Conservation (phyloP, 1,140 invertebrate species). For the Drosophila varians region DNA sequence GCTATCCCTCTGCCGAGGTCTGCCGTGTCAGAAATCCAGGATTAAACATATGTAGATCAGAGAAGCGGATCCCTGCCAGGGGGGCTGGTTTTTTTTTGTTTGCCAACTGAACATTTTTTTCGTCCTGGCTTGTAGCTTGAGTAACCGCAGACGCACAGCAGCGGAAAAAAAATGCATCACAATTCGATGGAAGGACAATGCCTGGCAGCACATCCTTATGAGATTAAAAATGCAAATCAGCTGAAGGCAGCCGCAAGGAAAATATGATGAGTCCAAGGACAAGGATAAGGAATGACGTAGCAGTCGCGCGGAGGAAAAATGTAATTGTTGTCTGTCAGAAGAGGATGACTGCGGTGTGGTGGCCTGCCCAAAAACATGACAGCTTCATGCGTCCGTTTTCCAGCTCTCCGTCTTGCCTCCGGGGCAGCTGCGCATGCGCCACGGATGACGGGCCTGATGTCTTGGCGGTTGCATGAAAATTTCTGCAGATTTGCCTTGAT, state of each 20-base stretch:
- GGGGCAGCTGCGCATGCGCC: conserved; percentile 67
- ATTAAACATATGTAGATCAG: conserved; percentile 80
- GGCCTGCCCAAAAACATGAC: conserved; percentile 77
- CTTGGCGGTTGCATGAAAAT: conserved; percentile 59
- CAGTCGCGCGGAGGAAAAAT: conserved; percentile 51
- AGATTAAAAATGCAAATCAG: conserved; percentile 84
- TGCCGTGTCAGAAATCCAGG: conserved; percentile 75
- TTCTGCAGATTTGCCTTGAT: conserved; percentile 66
- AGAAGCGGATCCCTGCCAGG: conserved; percentile 20
- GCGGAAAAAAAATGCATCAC: conserved; percentile 41
- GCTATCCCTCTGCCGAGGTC: conserved; percentile 34
- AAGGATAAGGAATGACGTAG: conserved; percentile 44
- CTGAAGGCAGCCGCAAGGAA: conserved; percentile 62
- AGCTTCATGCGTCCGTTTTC: conserved; percentile 63
- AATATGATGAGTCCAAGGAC: conserved; percentile 63
- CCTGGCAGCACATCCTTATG: conserved; percentile 77
- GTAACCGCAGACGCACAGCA: conserved; percentile 33
- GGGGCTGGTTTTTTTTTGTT: conserved; percentile 44
- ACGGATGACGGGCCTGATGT: conserved; percentile 12
- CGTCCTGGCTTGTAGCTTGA: conserved; percentile 64
- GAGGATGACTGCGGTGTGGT: conserved; percentile 39
- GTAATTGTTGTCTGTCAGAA: conserved; percentile 73
- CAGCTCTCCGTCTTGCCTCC: background rate
- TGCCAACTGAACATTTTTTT: conserved; percentile 39
- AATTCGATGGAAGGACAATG: conserved; percentile 69